Conservation (phyloP, 2,888 invertebrate genomes). For the Didymodactylos carnosus region DNA sequence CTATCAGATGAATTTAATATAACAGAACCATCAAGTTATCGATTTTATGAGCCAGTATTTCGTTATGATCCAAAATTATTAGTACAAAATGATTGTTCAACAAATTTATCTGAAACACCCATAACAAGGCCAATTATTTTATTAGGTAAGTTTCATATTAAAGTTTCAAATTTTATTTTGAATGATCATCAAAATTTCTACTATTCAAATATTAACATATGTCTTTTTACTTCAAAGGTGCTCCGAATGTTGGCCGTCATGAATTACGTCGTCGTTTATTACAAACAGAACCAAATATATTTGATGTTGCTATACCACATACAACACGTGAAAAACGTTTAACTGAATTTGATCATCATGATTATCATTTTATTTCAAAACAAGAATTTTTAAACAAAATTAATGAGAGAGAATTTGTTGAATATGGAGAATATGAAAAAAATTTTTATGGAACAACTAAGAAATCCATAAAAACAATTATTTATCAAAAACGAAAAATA, state of each 20-base stretch:
- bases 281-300: constrained; percentile 7
- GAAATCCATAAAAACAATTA: not conserved
- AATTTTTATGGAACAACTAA: constrained; percentile 12
- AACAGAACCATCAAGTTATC: not conserved
- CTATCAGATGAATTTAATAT: not conserved
- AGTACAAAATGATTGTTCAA: too few relatives aligned
- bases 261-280: constrained; percentile 6
- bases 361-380: constrained; percentile 11
- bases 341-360: constrained; percentile 11
- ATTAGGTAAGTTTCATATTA: not conserved
- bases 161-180: too few relatives aligned
- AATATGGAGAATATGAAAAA: constrained; percentile 12
- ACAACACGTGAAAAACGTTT: constrained; percentile 2
- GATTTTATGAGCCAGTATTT: not conserved
- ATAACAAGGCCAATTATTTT: not conserved
- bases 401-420: constrained; percentile 1
- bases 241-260: constrained; percentile 13
- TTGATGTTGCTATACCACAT: constrained; percentile 13
- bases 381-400: constrained; percentile 10
- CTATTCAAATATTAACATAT: not conserved
- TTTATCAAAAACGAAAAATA: constrained; percentile 2
- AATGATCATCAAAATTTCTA: too few relatives aligned
- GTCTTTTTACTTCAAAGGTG: not conserved
- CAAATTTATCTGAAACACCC: not conserved
- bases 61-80: too few relatives aligned